Conservation (phyloP, 1,140 invertebrate genomes). For the Medauroidea extradentata region DNA sequence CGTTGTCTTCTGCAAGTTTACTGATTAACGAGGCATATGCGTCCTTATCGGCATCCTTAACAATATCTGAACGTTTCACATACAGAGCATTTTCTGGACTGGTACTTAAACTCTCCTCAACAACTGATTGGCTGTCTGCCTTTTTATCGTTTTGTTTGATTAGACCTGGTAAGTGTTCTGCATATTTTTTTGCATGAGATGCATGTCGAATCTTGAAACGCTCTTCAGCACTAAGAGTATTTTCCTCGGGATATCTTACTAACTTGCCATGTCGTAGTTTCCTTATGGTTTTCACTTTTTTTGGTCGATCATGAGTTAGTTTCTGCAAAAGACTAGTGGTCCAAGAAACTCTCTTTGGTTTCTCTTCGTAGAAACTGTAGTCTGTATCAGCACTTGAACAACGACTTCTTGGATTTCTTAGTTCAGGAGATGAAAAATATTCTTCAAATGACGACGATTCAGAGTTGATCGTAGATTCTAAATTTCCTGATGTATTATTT, state of each 20-base stretch:
- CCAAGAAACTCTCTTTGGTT: constrained; percentile 7
- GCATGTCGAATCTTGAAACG: neutral
- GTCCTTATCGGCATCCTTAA: neutral
- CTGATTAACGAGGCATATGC: neutral
- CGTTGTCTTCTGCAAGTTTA: neutral
- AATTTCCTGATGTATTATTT: neutral
- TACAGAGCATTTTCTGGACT: neutral
- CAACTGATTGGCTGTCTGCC: neutral
- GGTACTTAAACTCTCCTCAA: neutral
- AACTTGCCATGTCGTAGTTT: neutral
- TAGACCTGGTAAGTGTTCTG: neutral
- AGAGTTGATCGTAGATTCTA: neutral
- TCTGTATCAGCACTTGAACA: neutral
- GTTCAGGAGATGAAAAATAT: neutral
- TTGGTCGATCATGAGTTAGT: constrained; percentile 1
- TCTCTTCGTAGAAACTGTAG: too few species aligned
- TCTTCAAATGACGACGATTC: neutral
- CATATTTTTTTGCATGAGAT: neutral
- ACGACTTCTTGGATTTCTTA: neutral
- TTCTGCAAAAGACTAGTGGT: constrained; percentile 6
- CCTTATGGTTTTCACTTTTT: neutral
- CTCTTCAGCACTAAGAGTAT: neutral
- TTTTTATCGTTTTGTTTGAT: neutral
- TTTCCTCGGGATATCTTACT: constrained; percentile 2
- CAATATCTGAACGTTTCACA: neutral